A percentile compares a stretch with the other conserved stretches of the same genome.
Evolutionary conservation across 2,113 vertebrate species (phyloP).

Genomic region (Rhea americana): DNA sequence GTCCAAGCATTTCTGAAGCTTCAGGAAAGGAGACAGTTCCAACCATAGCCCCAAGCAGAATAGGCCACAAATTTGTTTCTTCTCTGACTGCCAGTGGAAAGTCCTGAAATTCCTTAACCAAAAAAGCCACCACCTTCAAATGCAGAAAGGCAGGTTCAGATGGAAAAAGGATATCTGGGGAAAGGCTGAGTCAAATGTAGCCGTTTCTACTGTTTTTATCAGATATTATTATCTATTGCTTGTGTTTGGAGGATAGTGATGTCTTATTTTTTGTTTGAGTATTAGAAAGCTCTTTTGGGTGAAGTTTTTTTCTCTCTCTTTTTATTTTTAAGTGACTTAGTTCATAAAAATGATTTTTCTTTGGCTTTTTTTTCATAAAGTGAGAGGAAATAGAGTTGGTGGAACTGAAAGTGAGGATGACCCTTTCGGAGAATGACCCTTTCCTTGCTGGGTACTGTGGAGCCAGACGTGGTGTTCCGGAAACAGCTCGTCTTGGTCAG

Average conservation of each 20-base stretch:
- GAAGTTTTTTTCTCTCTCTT: not conserved
- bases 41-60: not conserved
- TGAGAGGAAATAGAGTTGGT: not conserved
- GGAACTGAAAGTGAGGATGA: fast-evolving
- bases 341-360: not conserved
- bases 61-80: not conserved
- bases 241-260: not conserved
- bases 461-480: not conserved
- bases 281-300: not conserved
- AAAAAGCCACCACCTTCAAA: not conserved
- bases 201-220: not conserved
- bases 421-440: not conserved
- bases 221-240: not conserved
- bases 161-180: not conserved
- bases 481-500: not conserved
- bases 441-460: fast-evolving
- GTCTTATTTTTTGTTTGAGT: not conserved
- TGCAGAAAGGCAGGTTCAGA: not conserved
- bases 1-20: not conserved
- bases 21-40: not conserved
- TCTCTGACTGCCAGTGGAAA: not conserved
- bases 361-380: not conserved
- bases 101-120: not conserved
- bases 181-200: not conserved
- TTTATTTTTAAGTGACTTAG: not conserved